Percentiles rank a stretch among this genome's conserved stretches.
Conservation (phyloP, 2,888 invertebrate genomes). For the Pimpla rufipes region DNA sequence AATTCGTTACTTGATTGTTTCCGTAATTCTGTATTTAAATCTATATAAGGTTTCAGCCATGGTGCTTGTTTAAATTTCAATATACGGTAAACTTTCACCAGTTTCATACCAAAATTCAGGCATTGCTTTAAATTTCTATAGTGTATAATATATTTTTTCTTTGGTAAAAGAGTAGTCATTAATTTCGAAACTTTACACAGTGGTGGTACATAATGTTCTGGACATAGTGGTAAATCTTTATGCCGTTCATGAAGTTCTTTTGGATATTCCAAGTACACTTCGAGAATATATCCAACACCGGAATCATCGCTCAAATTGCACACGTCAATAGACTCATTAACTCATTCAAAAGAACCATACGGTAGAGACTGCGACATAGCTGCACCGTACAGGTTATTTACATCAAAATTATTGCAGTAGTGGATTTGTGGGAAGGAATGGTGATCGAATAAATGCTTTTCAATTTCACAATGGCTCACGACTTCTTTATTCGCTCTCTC, state of each 20-base stretch:
- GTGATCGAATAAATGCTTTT: too few relatives aligned
- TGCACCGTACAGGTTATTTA: conserved; percentile 81
- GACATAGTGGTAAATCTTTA: conserved; percentile 77
- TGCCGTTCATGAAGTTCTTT: conserved; percentile 76
- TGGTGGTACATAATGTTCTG: conserved; percentile 53
- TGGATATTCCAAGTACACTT: conserved; percentile 72
- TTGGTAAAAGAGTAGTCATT: conserved; percentile 22
- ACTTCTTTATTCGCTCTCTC: too few relatives aligned
- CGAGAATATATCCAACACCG: conserved; percentile 28
- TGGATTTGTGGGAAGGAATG: too few relatives aligned
- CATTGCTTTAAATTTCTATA: conserved; percentile 79
- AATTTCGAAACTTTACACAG: conserved; percentile 17
- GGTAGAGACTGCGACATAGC: conserved; percentile 80
- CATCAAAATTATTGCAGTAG: too few relatives aligned
- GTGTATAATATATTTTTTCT: conserved; percentile 76
- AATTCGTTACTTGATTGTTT: conserved; percentile 78
- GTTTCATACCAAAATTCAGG: too few relatives aligned
- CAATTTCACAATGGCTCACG: too few relatives aligned
- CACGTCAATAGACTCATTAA: conserved; percentile 50
- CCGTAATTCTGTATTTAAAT: conserved; percentile 78
- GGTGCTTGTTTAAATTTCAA: conserved; percentile 78
- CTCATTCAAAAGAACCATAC: conserved; percentile 76
- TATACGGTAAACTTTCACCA: too few relatives aligned
- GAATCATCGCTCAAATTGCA: neutral
- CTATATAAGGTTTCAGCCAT: conserved; percentile 77